Evolutionary conservation across 2,797 vertebrate species (phyloP), one percentile per base, ranked within the genome.

Genomic region (Pygocentrus nattereri): DNA sequence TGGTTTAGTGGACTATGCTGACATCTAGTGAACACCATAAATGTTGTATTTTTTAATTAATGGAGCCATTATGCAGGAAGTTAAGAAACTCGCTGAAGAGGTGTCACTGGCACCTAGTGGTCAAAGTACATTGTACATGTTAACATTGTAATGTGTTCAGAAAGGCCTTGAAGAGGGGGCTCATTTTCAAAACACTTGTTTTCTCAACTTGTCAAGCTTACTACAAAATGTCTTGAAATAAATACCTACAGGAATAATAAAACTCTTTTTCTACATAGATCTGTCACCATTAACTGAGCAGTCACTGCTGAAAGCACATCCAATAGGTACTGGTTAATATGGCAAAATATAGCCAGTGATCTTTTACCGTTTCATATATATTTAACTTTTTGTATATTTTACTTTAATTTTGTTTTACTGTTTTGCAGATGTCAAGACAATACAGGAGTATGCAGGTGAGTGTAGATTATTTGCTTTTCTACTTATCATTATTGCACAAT

Each of bases 361-460:
- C 11, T 2, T 56, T 73, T 1, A 38, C 1, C 5, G 41, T 13
- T 44, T 65, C 8, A 13, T 74, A 3, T 27, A 0, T 3, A 56
- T 59, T 61, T 62, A 18, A 49, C 5, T n/a, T n/a, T n/a, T n/a
- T n/a, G n/a, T n/a, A n/a, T n/a, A n/a, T n/a, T n/a, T n/a, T 31
- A 34, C 23, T 38, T 82, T 30, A 73, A 76, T 44, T n/a, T 56
- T 65, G 41, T 56, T 47, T 71, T n/a, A 74, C 67, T 84, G 25
- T 50, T 58, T 88, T 71, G 74, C 93, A 89, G 94, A 87, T 52
- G 74, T 86, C 7, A 92, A 74, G 87, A 89, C 72, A 34, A 34
- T 95, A 0, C 92, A 94, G 77, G 91, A 93, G 19, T 94, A 92
- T 67, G 92, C 94, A 90, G 69, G 94, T 94, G 82, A 65, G 82